A percentile compares a stretch with the other conserved stretches of the same genome.
phyloP scores from a whole-genome alignment of 2,888 invertebrate genomes.

The Perithous albicinctus region DNA sequence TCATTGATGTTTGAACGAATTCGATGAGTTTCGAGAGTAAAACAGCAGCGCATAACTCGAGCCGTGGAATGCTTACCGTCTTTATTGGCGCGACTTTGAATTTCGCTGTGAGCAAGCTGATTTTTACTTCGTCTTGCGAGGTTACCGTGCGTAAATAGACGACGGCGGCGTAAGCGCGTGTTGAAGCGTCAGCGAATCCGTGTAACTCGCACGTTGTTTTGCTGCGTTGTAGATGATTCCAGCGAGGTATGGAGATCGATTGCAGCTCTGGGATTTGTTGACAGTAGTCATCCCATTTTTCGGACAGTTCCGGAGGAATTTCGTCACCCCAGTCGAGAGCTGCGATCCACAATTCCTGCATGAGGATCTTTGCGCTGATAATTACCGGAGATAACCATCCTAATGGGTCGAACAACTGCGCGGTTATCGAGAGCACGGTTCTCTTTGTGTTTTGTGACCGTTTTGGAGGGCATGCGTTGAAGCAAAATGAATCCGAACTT shows the following conservation, averaged over 20 bases:
- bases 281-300: conserved; percentile 34
- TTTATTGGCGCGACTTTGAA: conserved; percentile 27
- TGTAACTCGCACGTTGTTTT: conserved; percentile 24
- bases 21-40: conserved; percentile 21
- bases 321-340: too few species aligned
- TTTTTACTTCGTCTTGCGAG: background rate
- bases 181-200: conserved; percentile 56
- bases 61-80: conserved; percentile 13
- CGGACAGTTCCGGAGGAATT: conserved; percentile 15
- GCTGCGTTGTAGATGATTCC: conserved; percentile 19
- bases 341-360: too few species aligned
- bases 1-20: background rate
- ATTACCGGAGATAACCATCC: too few species aligned
- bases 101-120: background rate
- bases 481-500: background rate
- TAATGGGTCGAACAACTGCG: conserved; percentile 22
- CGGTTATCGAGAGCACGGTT: background rate
- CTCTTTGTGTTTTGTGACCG: background rate
- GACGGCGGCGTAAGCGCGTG: conserved; percentile 43
- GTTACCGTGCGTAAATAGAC: conserved; percentile 13
- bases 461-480: background rate
- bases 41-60: conserved; percentile 32
- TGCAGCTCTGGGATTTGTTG: background rate
- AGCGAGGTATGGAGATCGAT: conserved; percentile 50
- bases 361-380: too few species aligned